A percentile compares a stretch with the other conserved stretches of the same genome.
Conservation (phyloP, 2,888 invertebrate genomes). For the Agrochola litura region DNA sequence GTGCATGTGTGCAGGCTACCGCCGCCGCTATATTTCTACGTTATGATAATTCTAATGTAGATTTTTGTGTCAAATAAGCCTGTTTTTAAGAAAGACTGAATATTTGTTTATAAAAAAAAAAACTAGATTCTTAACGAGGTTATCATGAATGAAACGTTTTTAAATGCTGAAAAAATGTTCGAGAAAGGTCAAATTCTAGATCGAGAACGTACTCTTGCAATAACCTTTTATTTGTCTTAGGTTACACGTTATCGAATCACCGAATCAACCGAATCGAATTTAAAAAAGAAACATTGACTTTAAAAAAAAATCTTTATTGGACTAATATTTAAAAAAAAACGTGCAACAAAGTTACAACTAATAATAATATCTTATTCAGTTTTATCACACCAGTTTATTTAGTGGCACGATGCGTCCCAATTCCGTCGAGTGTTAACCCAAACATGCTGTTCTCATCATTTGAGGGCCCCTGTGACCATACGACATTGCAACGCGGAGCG, state of each 20-base stretch:
- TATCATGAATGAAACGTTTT: constrained; percentile 25
- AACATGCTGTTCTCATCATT: constrained; percentile 59
- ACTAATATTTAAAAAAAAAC: no score
- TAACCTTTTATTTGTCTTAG: constrained; percentile 6
- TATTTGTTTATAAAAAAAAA: background rate
- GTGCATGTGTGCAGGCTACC: constrained; percentile 73
- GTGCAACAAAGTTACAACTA: constrained; percentile 23
- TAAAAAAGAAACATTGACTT: background rate
- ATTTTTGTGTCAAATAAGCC: constrained; percentile 42
- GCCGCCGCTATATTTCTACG: constrained; percentile 55
- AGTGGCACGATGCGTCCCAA: constrained; percentile 60
- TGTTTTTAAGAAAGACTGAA: background rate
- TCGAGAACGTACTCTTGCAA: constrained; percentile 10
- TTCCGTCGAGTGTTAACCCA: constrained; percentile 55
- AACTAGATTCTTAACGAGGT: background rate
- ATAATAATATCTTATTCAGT: constrained; percentile 62
- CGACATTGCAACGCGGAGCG: constrained; percentile 67
- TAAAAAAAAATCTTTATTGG: background rate
- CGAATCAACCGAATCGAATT: background rate
- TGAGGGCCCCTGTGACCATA: constrained; percentile 66
- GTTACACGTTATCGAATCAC: constrained; percentile 2
- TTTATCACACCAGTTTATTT: constrained; percentile 59
- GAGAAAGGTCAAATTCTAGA: constrained; percentile 25
- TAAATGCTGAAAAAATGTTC: background rate
- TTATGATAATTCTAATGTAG: constrained; percentile 57